Evolutionary conservation across 2,888 invertebrate species (phyloP).

Genomic region (Drosophila anomelani): DNA sequence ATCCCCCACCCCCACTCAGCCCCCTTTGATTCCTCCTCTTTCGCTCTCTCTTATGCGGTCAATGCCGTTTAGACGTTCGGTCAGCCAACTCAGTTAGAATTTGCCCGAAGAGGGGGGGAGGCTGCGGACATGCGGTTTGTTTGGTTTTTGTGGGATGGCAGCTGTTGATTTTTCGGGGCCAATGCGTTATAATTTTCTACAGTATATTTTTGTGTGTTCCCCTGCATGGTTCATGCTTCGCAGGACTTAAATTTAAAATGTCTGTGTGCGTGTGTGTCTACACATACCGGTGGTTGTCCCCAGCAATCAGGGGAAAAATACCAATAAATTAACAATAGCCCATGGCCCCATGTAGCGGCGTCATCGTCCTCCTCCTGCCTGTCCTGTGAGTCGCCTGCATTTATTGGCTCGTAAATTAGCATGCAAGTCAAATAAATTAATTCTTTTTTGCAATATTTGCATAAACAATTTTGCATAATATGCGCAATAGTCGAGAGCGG

Average conservation of each 20-base stretch:
- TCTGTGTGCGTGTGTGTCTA: conserved; percentile 66
- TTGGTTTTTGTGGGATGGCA: conserved; percentile 75
- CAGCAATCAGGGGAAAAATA: conserved; percentile 40
- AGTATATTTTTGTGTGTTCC: conserved; percentile 33
- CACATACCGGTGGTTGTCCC: conserved; percentile 54
- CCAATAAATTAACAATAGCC: conserved; percentile 76
- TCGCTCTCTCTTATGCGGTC: conserved; percentile 62
- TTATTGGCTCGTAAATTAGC: conserved; percentile 79
- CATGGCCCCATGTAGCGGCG: conserved; percentile 41
- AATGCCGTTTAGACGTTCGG: conserved; percentile 73
- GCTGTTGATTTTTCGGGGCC: conserved; percentile 76
- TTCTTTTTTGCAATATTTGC: conserved; percentile 81
- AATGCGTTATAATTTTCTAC: conserved; percentile 76
- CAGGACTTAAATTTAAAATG: conserved; percentile 72
- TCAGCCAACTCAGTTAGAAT: conserved; percentile 65
- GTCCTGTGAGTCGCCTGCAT: conserved; percentile 45
- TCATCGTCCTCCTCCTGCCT: background rate
- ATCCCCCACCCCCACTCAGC: background rate
- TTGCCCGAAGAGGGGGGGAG: conserved; percentile 15
- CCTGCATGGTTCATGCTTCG: conserved; percentile 37
- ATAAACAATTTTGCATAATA: conserved; percentile 83
- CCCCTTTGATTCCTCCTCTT: conserved; percentile 3
- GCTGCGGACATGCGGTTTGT: conserved; percentile 74
- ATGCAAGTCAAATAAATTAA: conserved; percentile 80
- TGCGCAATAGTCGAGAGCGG: conserved; percentile 62